Base-by-base conservation (phyloP, 1,140 invertebrate genomes). In the Parasteatoda tepidariorum region DNA sequence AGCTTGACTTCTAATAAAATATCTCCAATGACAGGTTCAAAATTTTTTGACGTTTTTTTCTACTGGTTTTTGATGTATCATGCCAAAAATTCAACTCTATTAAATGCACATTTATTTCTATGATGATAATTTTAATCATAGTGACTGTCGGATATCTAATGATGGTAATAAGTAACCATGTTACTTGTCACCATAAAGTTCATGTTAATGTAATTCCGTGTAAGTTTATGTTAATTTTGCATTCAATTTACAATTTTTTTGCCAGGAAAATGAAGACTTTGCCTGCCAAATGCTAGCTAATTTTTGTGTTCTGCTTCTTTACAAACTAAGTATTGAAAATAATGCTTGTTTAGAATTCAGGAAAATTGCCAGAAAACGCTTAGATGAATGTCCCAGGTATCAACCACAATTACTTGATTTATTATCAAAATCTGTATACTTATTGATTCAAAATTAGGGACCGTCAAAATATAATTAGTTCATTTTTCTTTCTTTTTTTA, bases 261-360 rank as follows among this genome's bases (percentile, higher is more conserved):
- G n/a, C 15, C 13, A 38, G 61, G 48, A 83, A 38, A 34, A 33
- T 9, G 48, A 84, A 76, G 30, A 31, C 26, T 90, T 89, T 26
- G 91, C 93, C 6, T 95, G 94, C 86, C 92, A 94, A 87, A 88
- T 92, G 70, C 87, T 95, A 41, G 92, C 92, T 2, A 94, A 95
- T 88, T 90, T 94, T 87, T 95, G 94, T 86, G 89, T 91, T 0
- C 86, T 94, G 30, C 91, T 92, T 1, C 88, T 93, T 54, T 90
- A 91, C 85, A 87, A 33, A 73, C 54, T 74, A 3, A 74, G 59
- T 24, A 26, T 67, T 34, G 70, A 83, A 64, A 55, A 54, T 18
- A 81, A 83, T 57, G 81, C 15, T 9, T 83, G 81, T 33, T 33
- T 61, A 22, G 54, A 83, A 31, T 83, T 83, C 38, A 31, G 38